A percentile compares a stretch with the other conserved stretches of the same genome.
These are phyloP conservation scores for Hestina assimilis DNA, from an alignment of 1,140 invertebrate genomes.

Conservation along the genomic window DNA sequence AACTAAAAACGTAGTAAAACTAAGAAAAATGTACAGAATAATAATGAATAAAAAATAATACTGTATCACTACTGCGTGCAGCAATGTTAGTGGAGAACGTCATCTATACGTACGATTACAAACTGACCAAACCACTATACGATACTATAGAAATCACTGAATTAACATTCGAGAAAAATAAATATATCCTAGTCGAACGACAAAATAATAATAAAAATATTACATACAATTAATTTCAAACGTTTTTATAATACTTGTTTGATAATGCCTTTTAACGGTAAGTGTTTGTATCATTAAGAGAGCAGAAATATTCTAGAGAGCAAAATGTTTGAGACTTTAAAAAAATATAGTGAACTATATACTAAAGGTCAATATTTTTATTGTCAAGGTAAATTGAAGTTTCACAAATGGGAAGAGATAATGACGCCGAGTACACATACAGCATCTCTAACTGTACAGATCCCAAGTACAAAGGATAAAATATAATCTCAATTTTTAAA, in stretches of 20 bases:
- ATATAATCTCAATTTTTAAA: constrained; percentile 78
- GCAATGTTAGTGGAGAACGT: constrained; percentile 49
- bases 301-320: constrained; percentile 29
- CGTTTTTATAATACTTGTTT: constrained; percentile 11
- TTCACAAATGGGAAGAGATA: constrained; percentile 33
- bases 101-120: neutral
- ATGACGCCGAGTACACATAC: constrained; percentile 37
- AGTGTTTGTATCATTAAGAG: constrained; percentile 8
- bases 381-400: constrained; percentile 52
- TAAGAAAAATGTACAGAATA: constrained; percentile 71
- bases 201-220: neutral
- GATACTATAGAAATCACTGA: constrained; percentile 11
- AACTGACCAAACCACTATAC: neutral
- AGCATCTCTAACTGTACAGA: constrained; percentile 43
- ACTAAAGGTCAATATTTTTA: constrained; percentile 34
- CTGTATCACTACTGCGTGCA: constrained; percentile 71
- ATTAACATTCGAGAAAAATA: constrained; percentile 6
- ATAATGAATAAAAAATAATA: constrained; percentile 75
- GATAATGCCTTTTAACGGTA: constrained; percentile 12
- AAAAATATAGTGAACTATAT: constrained; percentile 10
- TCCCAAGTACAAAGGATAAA: constrained; percentile 65
- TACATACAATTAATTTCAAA: constrained; percentile 9
- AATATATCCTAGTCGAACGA: constrained; percentile 2
- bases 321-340: constrained; percentile 23
- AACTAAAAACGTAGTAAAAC: constrained; percentile 61